Conservation (phyloP, 2,888 invertebrate genomes). For the Deilephila porcellus region DNA sequence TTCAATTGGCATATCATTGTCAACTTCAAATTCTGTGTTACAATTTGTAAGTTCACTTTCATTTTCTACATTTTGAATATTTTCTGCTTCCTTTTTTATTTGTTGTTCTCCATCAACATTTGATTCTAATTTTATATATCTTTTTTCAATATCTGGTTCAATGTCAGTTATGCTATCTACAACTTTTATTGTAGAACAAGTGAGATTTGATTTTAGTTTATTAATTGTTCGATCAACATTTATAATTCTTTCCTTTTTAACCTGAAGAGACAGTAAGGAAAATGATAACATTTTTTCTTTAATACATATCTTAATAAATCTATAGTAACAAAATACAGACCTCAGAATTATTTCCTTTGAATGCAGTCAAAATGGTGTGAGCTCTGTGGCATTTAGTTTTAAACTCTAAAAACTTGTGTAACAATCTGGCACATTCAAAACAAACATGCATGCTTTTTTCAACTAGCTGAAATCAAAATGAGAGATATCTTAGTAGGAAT, state of each 20-base stretch:
- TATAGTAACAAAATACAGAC: constrained; percentile 32
- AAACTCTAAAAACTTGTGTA: constrained; percentile 49
- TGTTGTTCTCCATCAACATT: not conserved
- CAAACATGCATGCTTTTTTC: constrained; percentile 42
- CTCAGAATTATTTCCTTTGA: constrained; percentile 36
- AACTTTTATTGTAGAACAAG: not conserved
- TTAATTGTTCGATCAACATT: constrained; percentile 45
- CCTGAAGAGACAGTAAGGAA: constrained; percentile 36
- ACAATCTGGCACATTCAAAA: constrained; percentile 48
- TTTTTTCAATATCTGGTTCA: constrained; percentile 16
- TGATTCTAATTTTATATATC: not conserved
- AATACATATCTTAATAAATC: too few species aligned
- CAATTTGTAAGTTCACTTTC: not conserved
- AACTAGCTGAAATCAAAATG: constrained; percentile 33
- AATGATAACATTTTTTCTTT: not conserved
- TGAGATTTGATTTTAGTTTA: constrained; percentile 42
- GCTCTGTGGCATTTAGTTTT: constrained; percentile 47
- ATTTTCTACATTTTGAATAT: not conserved
- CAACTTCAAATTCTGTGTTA: not conserved
- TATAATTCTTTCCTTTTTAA: constrained; percentile 38
- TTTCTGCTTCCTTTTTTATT: not conserved
- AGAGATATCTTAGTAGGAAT: not conserved
- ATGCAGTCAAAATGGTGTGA: constrained; percentile 39
- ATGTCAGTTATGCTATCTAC: not conserved
- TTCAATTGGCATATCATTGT: constrained; percentile 4